Evolutionary conservation across 2,797 vertebrate genomes (phyloP).

Genomic region (Podarcis siculus): DNA sequence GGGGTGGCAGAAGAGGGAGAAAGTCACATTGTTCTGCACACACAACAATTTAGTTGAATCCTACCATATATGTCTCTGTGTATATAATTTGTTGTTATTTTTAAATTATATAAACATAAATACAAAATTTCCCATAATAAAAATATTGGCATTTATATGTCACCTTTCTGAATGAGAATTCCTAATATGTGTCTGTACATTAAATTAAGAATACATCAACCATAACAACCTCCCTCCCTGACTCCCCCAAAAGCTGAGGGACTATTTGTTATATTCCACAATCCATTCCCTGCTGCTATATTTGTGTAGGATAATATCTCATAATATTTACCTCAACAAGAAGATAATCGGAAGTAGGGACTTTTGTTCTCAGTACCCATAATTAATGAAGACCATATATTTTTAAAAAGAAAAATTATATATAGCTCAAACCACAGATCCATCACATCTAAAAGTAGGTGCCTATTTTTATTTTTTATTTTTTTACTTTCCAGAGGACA

Average conservation of each 20-base stretch:
- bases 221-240: too few species aligned
- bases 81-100: not conserved
- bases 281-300: not conserved
- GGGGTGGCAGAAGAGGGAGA: too few species aligned
- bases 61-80: too few species aligned
- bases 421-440: not conserved
- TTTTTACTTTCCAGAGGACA: not conserved
- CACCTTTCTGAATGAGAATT: too few species aligned
- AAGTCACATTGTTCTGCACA: too few species aligned
- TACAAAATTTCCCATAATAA: not conserved
- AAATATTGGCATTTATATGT: not conserved
- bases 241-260: too few species aligned
- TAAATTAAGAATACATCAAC: too few species aligned
- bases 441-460: not conserved
- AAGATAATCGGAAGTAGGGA: not conserved
- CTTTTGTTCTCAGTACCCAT: not conserved
- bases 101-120: not conserved
- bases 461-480: not conserved
- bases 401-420: not conserved
- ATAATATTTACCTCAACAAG: not conserved
- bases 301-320: not conserved
- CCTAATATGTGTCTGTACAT: too few species aligned
- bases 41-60: too few species aligned
- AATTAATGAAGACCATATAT: not conserved
- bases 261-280: not conserved